phyloP scores from a whole-genome alignment of 2,113 vertebrate species.

The Sylvietta virens region DNA sequence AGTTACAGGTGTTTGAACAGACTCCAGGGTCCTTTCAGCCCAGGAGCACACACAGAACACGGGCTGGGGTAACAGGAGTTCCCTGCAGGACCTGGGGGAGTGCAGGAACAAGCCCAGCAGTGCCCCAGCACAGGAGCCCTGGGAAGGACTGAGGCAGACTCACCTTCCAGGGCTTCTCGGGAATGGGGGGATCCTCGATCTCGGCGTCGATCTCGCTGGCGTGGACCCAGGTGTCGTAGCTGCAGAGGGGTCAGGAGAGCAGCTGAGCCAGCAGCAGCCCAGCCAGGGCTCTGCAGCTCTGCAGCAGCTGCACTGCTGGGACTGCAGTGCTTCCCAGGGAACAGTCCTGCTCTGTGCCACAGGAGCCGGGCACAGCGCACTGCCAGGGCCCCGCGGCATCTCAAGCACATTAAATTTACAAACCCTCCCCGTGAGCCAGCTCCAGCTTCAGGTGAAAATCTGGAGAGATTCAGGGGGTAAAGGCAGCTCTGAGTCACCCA shows the following conservation, averaged over 20 bases:
- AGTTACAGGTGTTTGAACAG: background rate
- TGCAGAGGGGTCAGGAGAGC: constrained; percentile 34
- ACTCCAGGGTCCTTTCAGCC: background rate
- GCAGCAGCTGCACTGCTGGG: background rate
- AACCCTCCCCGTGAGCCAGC: background rate
- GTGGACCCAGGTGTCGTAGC: constrained; percentile 96
- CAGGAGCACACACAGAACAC: background rate
- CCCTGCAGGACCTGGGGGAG: too few relatives aligned
- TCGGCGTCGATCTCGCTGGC: constrained; percentile 87
- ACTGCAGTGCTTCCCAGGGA: background rate
- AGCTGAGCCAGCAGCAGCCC: background rate
- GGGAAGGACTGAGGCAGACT: background rate
- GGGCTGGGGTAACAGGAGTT: background rate
- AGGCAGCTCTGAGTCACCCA: background rate
- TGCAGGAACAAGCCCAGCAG: background rate
- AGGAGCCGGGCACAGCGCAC: rapidly evolving
- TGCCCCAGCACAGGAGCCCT: rapidly evolving
- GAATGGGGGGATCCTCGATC: constrained; percentile 88
- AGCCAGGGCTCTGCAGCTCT: background rate
- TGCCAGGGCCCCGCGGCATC: rapidly evolving
- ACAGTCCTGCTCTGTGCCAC: background rate
- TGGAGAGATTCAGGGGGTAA: too few relatives aligned
- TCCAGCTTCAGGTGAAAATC: background rate
- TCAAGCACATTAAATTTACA: rapidly evolving
- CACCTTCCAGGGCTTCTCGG: constrained; percentile 93